phyloP scores from a whole-genome alignment of 2,797 vertebrate genomes.

The Sebastiscus tertius region DNA sequence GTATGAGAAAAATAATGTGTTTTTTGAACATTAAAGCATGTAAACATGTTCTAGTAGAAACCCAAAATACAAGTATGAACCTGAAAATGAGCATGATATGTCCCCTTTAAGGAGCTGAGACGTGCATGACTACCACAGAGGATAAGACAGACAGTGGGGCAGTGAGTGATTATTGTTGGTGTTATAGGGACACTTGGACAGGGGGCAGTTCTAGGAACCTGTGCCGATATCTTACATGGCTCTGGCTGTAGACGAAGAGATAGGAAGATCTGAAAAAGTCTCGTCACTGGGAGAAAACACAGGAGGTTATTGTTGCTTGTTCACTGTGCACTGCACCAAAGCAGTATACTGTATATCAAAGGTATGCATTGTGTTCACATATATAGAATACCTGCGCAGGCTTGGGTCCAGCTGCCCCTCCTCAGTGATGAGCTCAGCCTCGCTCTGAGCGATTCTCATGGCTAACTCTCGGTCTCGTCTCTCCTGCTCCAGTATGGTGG shows the following conservation, averaged over 20 bases:
- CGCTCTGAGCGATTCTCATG: constrained; percentile 96
- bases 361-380: background rate
- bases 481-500: constrained; percentile 92
- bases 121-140: constrained; percentile 51
- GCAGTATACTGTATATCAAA: background rate
- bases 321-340: background rate
- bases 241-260: constrained; percentile 70
- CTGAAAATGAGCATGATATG: background rate
- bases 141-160: constrained; percentile 16
- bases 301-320: background rate
- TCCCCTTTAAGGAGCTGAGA: constrained; percentile 1
- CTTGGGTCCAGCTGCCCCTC: constrained; percentile 87
- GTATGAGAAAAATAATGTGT: no score
- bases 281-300: constrained; percentile 77
- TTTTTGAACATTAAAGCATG: background rate
- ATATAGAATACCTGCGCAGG: constrained; percentile 89
- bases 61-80: background rate
- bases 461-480: constrained; percentile 94
- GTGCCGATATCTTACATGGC: constrained; percentile 75
- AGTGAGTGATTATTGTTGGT: constrained; percentile 25
- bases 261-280: constrained; percentile 69
- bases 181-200: constrained; percentile 32
- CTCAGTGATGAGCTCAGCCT: constrained; percentile 94
- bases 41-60: background rate
- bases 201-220: background rate